Evolutionary conservation across 1,140 invertebrate genomes (phyloP), one percentile per base, ranked within the genome.

Genomic region (Arion vulgaris): DNA sequence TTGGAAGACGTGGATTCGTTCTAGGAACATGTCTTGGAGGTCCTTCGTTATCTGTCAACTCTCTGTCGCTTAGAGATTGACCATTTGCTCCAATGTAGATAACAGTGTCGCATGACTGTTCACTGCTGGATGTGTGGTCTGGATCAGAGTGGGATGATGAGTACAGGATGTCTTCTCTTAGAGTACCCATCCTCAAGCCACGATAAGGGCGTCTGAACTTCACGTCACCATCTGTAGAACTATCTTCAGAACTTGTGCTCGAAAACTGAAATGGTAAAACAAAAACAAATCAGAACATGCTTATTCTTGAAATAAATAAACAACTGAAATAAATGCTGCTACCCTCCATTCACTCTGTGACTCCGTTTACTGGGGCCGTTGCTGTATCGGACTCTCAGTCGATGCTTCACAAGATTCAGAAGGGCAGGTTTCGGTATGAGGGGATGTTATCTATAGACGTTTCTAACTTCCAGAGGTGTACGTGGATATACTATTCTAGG

Each of bases 31-130:
- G 87, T 36, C 85, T 80, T 36, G 88, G 89, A 32, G 90, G 89
- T 39, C 90, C 90, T 83, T 92, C 91, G 84, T 92, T 90, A 83
- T 92, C 92, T 0, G 92, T 92, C 28, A 92, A 83, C 53, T 93
- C 91, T 32, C 90, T 86, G 75, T 92, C 91, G 85, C 89, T 92
- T 5, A 91, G 84, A 7, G 90, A 90, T 82, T 91, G 88, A 80
- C 89, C 89, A 83, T 90, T 88, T n/a, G 96, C 96, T 19, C 97
- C 97, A 28, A 98, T 95, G 92, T 98, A 98, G 88, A 98, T 98
- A 45, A 98, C 97, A 0, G 97, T 99, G 91, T 98, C 97, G 75
- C 97, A 97, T 0, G 97, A 98, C 89, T 98, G 94, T 91, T 98
- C 97, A 90, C 97, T 98, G 88, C 97, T 98, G 0, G 97, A 98